A percentile compares a stretch with the other conserved stretches of the same genome.
Evolutionary conservation across 2,888 invertebrate genomes (phyloP).

Genomic region (Scrobipalpa costella): DNA sequence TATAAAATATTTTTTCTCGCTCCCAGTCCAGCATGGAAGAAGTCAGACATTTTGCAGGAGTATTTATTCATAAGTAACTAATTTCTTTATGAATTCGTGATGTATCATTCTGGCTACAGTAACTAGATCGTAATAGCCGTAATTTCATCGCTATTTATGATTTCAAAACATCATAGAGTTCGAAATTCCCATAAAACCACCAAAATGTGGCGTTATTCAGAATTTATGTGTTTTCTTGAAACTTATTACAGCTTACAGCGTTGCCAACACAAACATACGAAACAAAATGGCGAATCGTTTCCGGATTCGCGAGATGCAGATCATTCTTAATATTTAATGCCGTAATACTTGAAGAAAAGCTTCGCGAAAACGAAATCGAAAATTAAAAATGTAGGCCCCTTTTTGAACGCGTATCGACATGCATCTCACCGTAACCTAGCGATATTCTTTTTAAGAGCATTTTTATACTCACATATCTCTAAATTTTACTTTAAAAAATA

Average conservation of each 20-base stretch:
- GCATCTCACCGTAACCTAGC: no score
- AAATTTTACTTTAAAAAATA: no score
- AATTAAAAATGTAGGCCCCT: background rate
- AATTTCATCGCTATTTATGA: background rate
- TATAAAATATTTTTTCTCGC: no score
- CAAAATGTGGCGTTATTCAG: conserved; percentile 1
- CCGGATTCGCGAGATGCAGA: conserved; percentile 1
- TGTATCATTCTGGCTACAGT: background rate
- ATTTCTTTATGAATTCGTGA: no score
- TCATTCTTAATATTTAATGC: conserved; percentile 11
- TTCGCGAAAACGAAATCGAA: background rate
- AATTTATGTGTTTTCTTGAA: conserved; percentile 16
- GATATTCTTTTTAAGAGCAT: no score
- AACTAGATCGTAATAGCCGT: background rate
- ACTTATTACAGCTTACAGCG: conserved; percentile 8
- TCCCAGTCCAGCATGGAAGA: no score
- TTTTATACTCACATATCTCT: no score
- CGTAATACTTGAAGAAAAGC: background rate
- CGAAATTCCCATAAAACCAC: conserved; percentile 3
- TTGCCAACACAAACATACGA: conserved; percentile 21
- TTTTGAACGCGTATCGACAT: no score
- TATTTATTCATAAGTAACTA: no score
- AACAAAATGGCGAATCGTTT: conserved; percentile 13
- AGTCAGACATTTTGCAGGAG: no score
- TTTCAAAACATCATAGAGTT: background rate